A percentile compares a stretch with the other conserved stretches of the same genome.
Evolutionary conservation across 2,888 invertebrate species (phyloP).

Genomic region (Ochropacha duplaris): DNA sequence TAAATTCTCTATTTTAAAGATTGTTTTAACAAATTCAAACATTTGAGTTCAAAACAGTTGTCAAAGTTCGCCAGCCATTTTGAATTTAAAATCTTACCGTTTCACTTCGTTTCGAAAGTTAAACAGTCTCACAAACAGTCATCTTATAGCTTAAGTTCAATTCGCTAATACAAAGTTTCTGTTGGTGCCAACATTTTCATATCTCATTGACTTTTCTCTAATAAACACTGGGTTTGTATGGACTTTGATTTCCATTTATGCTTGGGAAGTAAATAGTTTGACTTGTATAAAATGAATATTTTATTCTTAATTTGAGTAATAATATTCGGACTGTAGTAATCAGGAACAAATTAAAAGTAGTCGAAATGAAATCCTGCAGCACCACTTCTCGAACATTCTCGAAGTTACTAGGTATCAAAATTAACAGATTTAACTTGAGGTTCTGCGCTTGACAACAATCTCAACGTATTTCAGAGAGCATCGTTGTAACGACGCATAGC

Average conservation of each 20-base stretch:
- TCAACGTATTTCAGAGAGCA: too few species aligned
- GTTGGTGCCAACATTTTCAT: constrained; percentile 46
- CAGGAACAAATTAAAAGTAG: too few species aligned
- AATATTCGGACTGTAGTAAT: too few species aligned
- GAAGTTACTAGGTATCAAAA: too few species aligned
- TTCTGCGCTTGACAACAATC: too few species aligned
- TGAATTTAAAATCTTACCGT: constrained; percentile 33
- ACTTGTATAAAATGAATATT: too few species aligned
- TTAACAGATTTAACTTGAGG: too few species aligned
- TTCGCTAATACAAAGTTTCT: constrained; percentile 31
- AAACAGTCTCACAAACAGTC: constrained; percentile 36
- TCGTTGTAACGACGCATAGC: too few species aligned
- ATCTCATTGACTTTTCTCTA: constrained; percentile 5
- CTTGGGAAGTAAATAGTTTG: too few species aligned
- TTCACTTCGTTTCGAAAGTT: constrained; percentile 38
- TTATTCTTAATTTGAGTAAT: too few species aligned
- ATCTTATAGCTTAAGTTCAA: constrained; percentile 29
- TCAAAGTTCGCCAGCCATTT: constrained; percentile 35
- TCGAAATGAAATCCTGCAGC: too few species aligned
- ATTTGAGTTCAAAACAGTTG: background rate
- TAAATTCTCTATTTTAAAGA: background rate
- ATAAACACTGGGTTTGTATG: background rate
- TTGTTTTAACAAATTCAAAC: background rate
- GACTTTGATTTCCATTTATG: background rate
- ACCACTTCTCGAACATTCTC: too few species aligned